Evolutionary conservation across 92 coral and sea anemone genomes (phyloP), one percentile per base, ranked within the genome.

Genomic region (Umimayanthus kanabou): DNA sequence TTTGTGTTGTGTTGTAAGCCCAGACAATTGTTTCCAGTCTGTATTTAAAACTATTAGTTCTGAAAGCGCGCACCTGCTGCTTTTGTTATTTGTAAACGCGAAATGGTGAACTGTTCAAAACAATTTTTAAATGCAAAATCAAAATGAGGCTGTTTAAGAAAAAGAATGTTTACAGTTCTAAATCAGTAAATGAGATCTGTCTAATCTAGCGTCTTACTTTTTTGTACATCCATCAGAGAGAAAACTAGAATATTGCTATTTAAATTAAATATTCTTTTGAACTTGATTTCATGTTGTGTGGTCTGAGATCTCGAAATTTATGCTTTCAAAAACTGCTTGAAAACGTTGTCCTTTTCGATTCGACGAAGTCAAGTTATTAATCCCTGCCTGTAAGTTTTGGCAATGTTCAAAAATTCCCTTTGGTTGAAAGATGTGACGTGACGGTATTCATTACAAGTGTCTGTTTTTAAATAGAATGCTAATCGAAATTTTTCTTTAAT

Each of bases 21-120:
- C 78, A 69, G 14, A 70, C 69, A 43, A 47, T 47, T 70, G 57
- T 70, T 83, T 47, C 77, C 55, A 75, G 79, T 39, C 20, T 39
- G 53, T 75, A 39, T 33, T 33, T 33, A 33, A 33, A 39, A 20
- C 29, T 43, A 39, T 23, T 25, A 42, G 65, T 83, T 83, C 87
- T 77, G 20, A 39, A 9, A 75, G 14, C 26, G 18, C 3, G 79
- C 39, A 75, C 40, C 14, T 43, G n/a, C 8, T 14, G 40, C 40
- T 33, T 73, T 13, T 37, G 40, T 14, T 13, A 73, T 73, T 13
- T 37, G 40, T 14, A 29, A 73, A 73, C 43, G 43, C 15, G 77
- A 72, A 29, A 23, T 5, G 18, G 33, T 71, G 11, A 72, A 72
- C 1, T 29, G 43, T 30, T 47, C 50, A 11, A 11, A 37, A 30